Percentiles rank a stretch among this genome's conserved stretches.
Conservation (phyloP, 2,888 invertebrate species). For the Xylocampa areola region DNA sequence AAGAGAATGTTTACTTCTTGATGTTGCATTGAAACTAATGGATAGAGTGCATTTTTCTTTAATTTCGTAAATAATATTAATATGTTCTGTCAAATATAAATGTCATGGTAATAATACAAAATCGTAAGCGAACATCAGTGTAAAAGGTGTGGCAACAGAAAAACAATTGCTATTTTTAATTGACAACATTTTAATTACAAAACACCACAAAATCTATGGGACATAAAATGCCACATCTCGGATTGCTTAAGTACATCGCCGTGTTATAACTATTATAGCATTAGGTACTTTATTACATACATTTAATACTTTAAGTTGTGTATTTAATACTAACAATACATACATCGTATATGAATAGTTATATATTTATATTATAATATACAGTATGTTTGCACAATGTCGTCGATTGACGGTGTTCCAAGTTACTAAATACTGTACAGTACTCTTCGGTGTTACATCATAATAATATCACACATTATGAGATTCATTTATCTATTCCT, state of each 20-base stretch:
- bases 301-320: conserved; percentile 83
- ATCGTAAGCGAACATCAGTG: conserved; percentile 37
- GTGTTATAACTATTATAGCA: conserved; percentile 78
- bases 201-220: conserved; percentile 89
- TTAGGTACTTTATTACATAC: conserved; percentile 81
- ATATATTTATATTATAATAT: conserved; percentile 79
- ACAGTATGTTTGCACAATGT: conserved; percentile 75
- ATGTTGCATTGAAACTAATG: conserved; percentile 51
- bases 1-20: background rate
- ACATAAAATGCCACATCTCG: conserved; percentile 83
- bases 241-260: conserved; percentile 87
- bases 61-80: conserved; percentile 61
- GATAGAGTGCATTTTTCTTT: conserved; percentile 61
- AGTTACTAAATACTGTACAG: conserved; percentile 49
- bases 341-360: conserved; percentile 76
- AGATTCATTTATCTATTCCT: conserved; percentile 27
- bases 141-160: conserved; percentile 56
- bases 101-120: conserved; percentile 43
- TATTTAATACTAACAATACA: conserved; percentile 87
- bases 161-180: conserved; percentile 76
- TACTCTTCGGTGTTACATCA: conserved; percentile 39
- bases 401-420: conserved; percentile 39
- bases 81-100: conserved; percentile 58
- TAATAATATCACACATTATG: conserved; percentile 25
- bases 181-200: conserved; percentile 90